Evolutionary conservation across 1,140 invertebrate species (phyloP), one percentile per base, ranked within the genome.

Genomic region (Tetramorium simillimum): DNA sequence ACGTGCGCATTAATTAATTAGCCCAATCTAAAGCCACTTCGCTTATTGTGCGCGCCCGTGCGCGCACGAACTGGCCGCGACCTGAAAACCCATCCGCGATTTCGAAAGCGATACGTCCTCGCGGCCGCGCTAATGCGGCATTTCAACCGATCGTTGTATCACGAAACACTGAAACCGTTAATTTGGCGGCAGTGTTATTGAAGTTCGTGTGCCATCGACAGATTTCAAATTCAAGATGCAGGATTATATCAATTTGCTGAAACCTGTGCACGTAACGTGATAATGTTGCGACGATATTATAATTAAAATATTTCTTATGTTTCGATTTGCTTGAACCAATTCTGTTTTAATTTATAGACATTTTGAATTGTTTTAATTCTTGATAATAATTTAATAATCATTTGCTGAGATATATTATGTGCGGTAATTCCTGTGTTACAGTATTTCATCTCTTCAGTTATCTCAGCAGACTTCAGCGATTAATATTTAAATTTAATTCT

Each of bases 1-100:
- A 95, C 94, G 94, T 95, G 94, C 94, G 94, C 94, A 94, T 95
- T 95, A 94, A 95, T 95, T 95, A 95, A 95, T 95, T 95, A 94
- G 93, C 93, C 93, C 94, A 95, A 95, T 95, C 94, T 95, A 95
- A 94, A 93, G 92, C 93, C 92, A 94, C 93, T 94, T 93, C 93
- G 92, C 93, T 93, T 92, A 93, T 93, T 93, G 92, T 92, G 89
- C 91, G 89, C 89, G 92, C 93, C 90, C 91, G 86, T 82, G 75
- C 86, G 80, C 77, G 14, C 80, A 53, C 12, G 24, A 78, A 88
- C 92, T 92, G 91, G 90, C 90, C 90, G 86, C 91, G 93, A 91
- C 92, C 93, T 93, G 91, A 92, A 92, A 92, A 93, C 89, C 88
- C 86, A 85, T 89, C 78, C 84, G 86, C 88, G 85, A 91, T 89